phyloP scores from a whole-genome alignment of 1,140 invertebrate genomes.

The Ips typographus region DNA sequence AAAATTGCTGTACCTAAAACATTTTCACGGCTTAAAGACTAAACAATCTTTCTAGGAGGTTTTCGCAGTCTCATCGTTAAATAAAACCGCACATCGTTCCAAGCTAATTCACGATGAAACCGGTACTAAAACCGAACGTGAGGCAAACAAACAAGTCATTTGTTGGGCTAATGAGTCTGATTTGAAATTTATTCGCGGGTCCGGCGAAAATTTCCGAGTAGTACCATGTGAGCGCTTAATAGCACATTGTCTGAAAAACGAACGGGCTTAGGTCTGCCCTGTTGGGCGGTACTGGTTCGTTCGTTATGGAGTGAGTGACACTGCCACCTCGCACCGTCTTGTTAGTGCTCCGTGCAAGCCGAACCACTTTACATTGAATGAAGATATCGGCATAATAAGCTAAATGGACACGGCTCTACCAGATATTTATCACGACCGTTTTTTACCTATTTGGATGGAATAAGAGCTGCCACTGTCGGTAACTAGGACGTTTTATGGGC shows the following conservation, averaged over 20 bases:
- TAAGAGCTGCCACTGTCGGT: slow-evolving; percentile 29
- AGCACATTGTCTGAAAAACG: slow-evolving; percentile 45
- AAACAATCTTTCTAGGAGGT: background rate
- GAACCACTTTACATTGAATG: slow-evolving; percentile 52
- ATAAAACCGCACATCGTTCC: background rate
- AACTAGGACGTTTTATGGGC: slow-evolving; percentile 42
- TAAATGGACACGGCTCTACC: slow-evolving; percentile 44
- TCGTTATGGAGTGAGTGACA: slow-evolving; percentile 49
- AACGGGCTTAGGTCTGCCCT: slow-evolving; percentile 37
- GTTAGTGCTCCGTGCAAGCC: slow-evolving; percentile 45
- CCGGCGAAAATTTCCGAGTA: slow-evolving; percentile 28
- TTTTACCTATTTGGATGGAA: slow-evolving; percentile 46
- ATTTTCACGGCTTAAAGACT: background rate
- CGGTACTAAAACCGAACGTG: slow-evolving; percentile 19
- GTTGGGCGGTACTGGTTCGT: slow-evolving; percentile 47
- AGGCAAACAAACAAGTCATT: slow-evolving; percentile 33
- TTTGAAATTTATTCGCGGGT: slow-evolving; percentile 29
- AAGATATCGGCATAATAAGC: slow-evolving; percentile 52
- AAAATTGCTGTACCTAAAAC: slow-evolving; percentile 2
- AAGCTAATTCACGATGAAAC: slow-evolving; percentile 18
- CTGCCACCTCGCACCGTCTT: slow-evolving; percentile 51
- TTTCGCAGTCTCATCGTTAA: background rate
- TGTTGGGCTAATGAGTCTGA: slow-evolving; percentile 36
- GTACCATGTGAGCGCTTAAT: slow-evolving; percentile 37
- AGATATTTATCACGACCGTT: slow-evolving; percentile 47